Base-by-base conservation (phyloP, 1,140 invertebrate genomes). In the Trichomalopsis sarcophagae region DNA sequence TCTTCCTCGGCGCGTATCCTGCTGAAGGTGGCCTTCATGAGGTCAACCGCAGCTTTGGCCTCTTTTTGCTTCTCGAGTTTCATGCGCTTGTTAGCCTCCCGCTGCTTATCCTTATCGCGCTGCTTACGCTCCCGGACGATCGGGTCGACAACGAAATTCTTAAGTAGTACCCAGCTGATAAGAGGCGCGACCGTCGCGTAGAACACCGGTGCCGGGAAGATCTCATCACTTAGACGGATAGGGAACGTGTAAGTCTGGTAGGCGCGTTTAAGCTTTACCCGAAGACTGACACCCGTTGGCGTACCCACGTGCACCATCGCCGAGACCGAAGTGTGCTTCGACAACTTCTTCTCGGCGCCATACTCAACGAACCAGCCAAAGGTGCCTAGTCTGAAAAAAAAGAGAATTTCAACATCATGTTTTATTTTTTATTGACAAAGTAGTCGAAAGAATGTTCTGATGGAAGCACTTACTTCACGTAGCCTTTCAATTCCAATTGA, bases 141-240 rank as follows among this genome's bases (percentile, higher is more conserved):
- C 0, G 98, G 98, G 88, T 98, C 97, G 21, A 99, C 95, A 5
- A 99, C 93, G 1, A 98, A 94, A 88, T 97, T 97, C 91, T 98
- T 98, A 0, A 98, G 92, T 0, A 97, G 90, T 30, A 96, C 94
- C 95, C 96, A 98, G 0, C 95, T 95, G 66, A 98, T 93, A 3
- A 98, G 74, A 0, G 98, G 98, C 1, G 97, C 95, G 0, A 98
- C 93, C 0, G 98, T 98, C 1, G 98, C 98, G 90, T 99, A 99
- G 91, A 99, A 97, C 44, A 99, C 94, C 0, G 98, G 97, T 27
- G 96, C 96, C 2, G 98, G 97, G 85, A 98, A 93, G 6, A 99
- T 94, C 89, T 98, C 97, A 88, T 99, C 97, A 87, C 97, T 97
- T 23, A 99, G 91, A 89, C 98, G 96, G 88, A 99, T 97, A 0